Evolutionary conservation across 2,797 vertebrate species (phyloP), one percentile per base, ranked within the genome.

Genomic region (Setipinna tenuifilis): DNA sequence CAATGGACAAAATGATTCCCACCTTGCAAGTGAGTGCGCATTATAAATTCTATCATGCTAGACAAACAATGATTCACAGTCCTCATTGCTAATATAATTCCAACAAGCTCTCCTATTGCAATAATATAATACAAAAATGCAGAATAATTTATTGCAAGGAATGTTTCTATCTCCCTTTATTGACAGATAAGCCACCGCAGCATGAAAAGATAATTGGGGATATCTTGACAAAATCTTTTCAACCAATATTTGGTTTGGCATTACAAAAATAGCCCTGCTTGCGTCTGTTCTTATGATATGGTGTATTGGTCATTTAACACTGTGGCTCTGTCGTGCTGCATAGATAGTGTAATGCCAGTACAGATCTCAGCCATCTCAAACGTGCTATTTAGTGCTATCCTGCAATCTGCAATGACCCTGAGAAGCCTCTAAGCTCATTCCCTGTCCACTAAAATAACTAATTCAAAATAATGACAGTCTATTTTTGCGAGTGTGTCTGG

Each of bases 1-100:
- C 17, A 78, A 78, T n/a, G 31, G 35, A 78, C 71, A 78, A 41
- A 78, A 78, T 75, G 28, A 41, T 78, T 78, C 35, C 31, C 71
- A 78, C 71, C 31, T 44, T 41, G 35, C 35, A 21, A 14, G 68
- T 35, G 4, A 78, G 35, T 31, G 25, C 28, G 35, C 9, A 44
- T 7, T n/a, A 78, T 78, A 44, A 78, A 78, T 59, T 59, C 58
- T 21, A 78, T 44, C 31, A 10, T 12, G 2, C 31, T 35, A 41
- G 35, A 44, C 71, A 78, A 78, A 78, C 17, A 44, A 78, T 21
- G 35, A 41, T 19, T 44, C 35, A 78, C 71, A 9, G 2, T 78
- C 35, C 16, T 44, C 14, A 21, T 44, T 31, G 1, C 71, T 44
- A 41, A 21, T 75, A 41, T 11, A 21, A 78, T 78, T 6, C 41